Conservation (phyloP, 2,797 vertebrate genomes). For the Avahi laniger region DNA sequence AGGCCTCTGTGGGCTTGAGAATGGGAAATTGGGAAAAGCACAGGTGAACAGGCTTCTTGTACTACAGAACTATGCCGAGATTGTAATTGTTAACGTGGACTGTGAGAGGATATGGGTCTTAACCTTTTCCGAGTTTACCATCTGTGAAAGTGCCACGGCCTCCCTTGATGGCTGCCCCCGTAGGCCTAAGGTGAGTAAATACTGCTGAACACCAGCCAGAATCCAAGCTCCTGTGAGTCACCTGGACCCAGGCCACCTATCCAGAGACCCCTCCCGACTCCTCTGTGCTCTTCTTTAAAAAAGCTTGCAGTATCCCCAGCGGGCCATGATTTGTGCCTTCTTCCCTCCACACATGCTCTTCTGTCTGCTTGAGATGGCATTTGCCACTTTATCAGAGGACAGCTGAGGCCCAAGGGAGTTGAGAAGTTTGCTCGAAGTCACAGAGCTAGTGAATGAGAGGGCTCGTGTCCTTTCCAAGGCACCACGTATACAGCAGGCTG, state of each 20-base stretch:
- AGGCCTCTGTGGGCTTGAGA: background rate
- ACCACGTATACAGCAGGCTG: background rate
- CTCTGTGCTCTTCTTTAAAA: background rate
- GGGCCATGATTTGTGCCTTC: background rate
- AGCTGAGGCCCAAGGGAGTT: background rate
- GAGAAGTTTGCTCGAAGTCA: background rate
- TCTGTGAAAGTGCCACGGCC: background rate
- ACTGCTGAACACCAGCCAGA: fast-evolving
- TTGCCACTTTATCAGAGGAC: background rate
- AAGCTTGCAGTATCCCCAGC: fast-evolving
- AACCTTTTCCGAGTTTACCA: background rate
- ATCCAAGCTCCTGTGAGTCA: fast-evolving
- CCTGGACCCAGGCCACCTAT: background rate
- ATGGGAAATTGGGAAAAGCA: background rate
- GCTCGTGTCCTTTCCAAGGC: background rate
- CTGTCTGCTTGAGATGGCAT: background rate
- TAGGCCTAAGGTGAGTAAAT: background rate
- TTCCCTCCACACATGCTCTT: background rate
- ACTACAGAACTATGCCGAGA: background rate
- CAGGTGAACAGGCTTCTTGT: background rate
- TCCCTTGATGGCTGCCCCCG: background rate
- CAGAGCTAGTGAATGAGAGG: background rate
- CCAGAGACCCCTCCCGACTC: background rate
- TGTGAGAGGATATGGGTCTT: background rate
- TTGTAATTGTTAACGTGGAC: background rate